phyloP scores from a whole-genome alignment of 64 coral and sea anemone genomes.

The Montipora cactus region DNA sequence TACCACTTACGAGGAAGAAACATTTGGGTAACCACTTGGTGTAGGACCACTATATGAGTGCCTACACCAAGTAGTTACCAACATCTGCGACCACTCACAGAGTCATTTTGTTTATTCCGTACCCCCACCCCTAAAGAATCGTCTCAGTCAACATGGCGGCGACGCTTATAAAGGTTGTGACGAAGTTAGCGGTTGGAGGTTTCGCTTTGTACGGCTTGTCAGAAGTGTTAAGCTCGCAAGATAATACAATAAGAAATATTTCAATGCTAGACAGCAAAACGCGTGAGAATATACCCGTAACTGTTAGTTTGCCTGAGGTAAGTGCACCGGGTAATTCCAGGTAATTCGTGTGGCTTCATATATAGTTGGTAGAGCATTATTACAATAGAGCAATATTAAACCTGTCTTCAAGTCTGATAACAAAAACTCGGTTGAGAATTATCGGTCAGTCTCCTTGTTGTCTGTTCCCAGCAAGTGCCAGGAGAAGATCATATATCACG shows the following conservation, averaged over 20 bases:
- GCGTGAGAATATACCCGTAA: constrained; percentile 28
- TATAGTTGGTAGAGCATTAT: too few species aligned
- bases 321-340: neutral
- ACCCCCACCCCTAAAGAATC: neutral
- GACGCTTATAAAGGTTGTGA: neutral
- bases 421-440: too few species aligned
- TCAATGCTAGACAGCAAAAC: constrained; percentile 36
- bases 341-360: too few species aligned
- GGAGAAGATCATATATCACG: too few species aligned
- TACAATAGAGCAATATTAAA: too few species aligned
- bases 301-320: constrained; percentile 39
- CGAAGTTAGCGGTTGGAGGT: constrained; percentile 21
- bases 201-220: constrained; percentile 43
- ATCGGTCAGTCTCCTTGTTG: too few species aligned
- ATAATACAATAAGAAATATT: constrained; percentile 8
- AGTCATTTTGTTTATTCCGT: neutral
- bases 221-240: constrained; percentile 48
- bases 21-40: too few species aligned
- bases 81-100: neutral
- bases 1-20: neutral
- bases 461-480: too few species aligned
- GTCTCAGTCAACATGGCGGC: constrained; percentile 6
- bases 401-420: too few species aligned
- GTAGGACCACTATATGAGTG: too few species aligned
- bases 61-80: too few species aligned